Base-by-base conservation (phyloP, 2,888 invertebrate species). In the Rhamphomyia laevipes region DNA sequence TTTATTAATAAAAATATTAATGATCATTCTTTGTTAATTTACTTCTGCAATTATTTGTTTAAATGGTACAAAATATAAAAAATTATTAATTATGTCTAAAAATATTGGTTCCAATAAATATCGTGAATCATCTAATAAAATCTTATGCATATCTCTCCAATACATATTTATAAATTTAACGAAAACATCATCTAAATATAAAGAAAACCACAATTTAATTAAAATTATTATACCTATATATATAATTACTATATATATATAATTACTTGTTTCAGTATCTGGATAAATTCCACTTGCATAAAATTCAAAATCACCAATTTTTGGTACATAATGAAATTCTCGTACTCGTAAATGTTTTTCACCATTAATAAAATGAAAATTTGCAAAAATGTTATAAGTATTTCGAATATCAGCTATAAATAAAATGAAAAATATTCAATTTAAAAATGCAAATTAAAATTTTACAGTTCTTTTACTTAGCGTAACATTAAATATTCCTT, bases 291-390 rank as follows among this genome's bases (percentile, higher is more conserved):
- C 78, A 16, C 70, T 70, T 31, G 78, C 68, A 55, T 68, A 69
- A 5, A 77, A 61, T 51, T 72, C 72, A 74, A 81, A 72, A 47
- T 68, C 70, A 12, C 75, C 74, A 7, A 82, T 68, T 58, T 78
- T 77, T 1, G 81, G 80, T 27, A 73, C 65, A 68, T 78, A 70
- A 59, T 71, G 73, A 57, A 80, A 77, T 4, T 74, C 73, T 38
- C 73, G 70, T 9, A 77, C 69, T 51, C 67, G 65, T 47, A 78
- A 56, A 58, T 70, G 75, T 13, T 72, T 72, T 23, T 74, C 72
- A 4, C 70, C 67, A 46, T 73, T 66, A 37, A 64, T 70, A 47
- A 68, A 67, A 55, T 74, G 69, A 4, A 75, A 70, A 41, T 66
- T 66, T 6, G 77, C 78, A 44, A 70, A 69, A 37, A 77, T 54